Conservation (phyloP, 2,797 vertebrate species). For the Gallinago nigripennis region DNA sequence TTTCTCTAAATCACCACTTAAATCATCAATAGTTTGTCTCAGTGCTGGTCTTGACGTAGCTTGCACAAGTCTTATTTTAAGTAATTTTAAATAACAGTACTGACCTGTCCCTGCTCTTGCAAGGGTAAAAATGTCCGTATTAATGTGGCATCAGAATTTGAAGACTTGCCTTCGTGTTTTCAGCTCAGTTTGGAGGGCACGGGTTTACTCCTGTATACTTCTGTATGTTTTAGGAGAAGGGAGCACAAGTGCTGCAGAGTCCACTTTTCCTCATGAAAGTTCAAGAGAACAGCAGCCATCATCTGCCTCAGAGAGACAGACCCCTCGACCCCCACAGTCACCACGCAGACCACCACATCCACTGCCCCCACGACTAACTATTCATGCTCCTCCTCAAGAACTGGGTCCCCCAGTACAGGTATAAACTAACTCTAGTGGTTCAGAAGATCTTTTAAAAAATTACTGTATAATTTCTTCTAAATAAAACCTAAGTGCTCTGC, state of each 20-base stretch:
- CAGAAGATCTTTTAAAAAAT: not conserved
- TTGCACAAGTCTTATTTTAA: not conserved
- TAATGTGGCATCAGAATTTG: not conserved
- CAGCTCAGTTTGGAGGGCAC: not conserved
- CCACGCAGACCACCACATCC: slow-evolving; percentile 88
- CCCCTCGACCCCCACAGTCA: slow-evolving; percentile 86
- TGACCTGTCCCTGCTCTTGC: not conserved
- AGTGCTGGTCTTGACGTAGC: not conserved
- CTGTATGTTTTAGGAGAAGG: slow-evolving; percentile 79
- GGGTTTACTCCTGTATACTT: not conserved
- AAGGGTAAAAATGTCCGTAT: not conserved
- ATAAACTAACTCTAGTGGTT: not conserved
- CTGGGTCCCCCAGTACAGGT: slow-evolving; percentile 89
- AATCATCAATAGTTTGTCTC: not conserved
- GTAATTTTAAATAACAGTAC: not conserved
- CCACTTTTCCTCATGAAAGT: slow-evolving; percentile 83
- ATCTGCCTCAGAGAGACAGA: slow-evolving; percentile 83
- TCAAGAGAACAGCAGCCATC: slow-evolving; percentile 85
- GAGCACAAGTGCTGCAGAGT: slow-evolving; percentile 78
- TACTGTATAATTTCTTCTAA: not conserved
- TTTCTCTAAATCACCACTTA: not conserved
- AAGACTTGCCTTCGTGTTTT: not conserved
- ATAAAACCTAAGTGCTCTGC: not conserved
- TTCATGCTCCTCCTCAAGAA: slow-evolving; percentile 88
- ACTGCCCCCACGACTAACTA: slow-evolving; percentile 86